Conservation (phyloP, 2,888 invertebrate species). For the Agrotis clavis region DNA sequence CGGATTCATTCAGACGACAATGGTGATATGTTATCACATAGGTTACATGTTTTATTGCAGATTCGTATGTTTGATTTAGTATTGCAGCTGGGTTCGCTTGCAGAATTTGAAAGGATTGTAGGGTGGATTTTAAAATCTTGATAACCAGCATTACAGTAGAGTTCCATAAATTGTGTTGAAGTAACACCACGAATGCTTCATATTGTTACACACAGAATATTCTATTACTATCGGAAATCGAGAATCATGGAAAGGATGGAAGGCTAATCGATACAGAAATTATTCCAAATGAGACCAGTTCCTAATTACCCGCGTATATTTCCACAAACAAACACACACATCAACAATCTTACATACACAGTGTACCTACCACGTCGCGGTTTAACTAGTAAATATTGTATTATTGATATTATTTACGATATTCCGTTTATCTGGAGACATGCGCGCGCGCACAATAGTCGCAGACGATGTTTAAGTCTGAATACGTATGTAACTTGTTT, state of each 20-base stretch:
- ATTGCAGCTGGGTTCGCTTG: conserved; percentile 17
- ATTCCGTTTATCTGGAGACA: conserved; percentile 48
- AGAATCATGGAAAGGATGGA: not conserved
- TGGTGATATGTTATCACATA: conserved; percentile 61
- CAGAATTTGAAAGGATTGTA: not conserved
- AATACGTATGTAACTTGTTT: conserved; percentile 13
- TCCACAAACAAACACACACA: conserved; percentile 55
- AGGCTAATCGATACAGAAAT: conserved; percentile 7
- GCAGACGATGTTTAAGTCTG: conserved; percentile 53
- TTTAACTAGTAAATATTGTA: conserved; percentile 59
- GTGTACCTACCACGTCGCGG: conserved; percentile 54
- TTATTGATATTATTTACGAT: conserved; percentile 62
- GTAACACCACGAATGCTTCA: too few species aligned
- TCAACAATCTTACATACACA: conserved; percentile 9
- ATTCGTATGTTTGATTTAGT: conserved; percentile 28
- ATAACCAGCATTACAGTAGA: too few species aligned
- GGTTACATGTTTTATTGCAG: conserved; percentile 57
- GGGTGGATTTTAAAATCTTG: not conserved
- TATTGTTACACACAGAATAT: not conserved
- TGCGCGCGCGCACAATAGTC: conserved; percentile 32
- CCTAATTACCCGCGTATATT: conserved; percentile 47
- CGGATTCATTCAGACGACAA: conserved; percentile 70
- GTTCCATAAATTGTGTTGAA: too few species aligned
- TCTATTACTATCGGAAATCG: too few species aligned
- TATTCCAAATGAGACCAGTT: conserved; percentile 32